Conservation (phyloP, 1,140 invertebrate genomes). For the Drosophila equinoxialis region DNA sequence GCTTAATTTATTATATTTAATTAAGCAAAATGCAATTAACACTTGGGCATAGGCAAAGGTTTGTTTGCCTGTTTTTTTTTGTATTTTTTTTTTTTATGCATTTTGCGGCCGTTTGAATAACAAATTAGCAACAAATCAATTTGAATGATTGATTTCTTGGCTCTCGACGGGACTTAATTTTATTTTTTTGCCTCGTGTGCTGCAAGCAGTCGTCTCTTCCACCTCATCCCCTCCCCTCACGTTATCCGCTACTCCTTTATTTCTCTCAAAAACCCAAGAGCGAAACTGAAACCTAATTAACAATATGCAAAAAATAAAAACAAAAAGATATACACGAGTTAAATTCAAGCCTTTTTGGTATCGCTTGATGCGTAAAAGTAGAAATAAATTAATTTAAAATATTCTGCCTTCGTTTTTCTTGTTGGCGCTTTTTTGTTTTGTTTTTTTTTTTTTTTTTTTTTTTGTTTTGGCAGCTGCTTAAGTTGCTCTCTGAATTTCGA, state of each 20-base stretch:
- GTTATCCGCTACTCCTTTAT: not conserved
- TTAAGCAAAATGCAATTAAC: constrained; percentile 72
- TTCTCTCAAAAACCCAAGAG: not conserved
- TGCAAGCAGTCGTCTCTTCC: constrained; percentile 32
- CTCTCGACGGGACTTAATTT: constrained; percentile 33
- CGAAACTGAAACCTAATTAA: constrained; percentile 59
- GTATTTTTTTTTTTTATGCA: constrained; percentile 50
- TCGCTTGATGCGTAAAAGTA: constrained; percentile 56
- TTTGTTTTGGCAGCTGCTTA: constrained; percentile 46
- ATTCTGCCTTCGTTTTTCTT: constrained; percentile 74
- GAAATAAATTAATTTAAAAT: constrained; percentile 80
- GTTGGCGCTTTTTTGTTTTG: constrained; percentile 21
- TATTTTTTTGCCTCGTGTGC: constrained; percentile 49
- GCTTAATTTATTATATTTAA: constrained; percentile 74
- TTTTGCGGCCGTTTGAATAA: constrained; percentile 66
- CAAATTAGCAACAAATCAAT: constrained; percentile 77
- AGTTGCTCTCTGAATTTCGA: not conserved
- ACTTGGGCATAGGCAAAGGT: constrained; percentile 56
- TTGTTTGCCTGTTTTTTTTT: constrained; percentile 30
- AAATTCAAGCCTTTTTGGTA: constrained; percentile 44
- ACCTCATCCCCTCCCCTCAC: not conserved
- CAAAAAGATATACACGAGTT: constrained; percentile 31
- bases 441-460: constrained; percentile 3
- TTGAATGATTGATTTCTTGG: constrained; percentile 80
- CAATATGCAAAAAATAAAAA: constrained; percentile 64